Percentiles rank a stretch among this genome's conserved stretches.
Evolutionary conservation across 2,797 vertebrate species (phyloP).

Genomic region (Bradypodion ventrale): DNA sequence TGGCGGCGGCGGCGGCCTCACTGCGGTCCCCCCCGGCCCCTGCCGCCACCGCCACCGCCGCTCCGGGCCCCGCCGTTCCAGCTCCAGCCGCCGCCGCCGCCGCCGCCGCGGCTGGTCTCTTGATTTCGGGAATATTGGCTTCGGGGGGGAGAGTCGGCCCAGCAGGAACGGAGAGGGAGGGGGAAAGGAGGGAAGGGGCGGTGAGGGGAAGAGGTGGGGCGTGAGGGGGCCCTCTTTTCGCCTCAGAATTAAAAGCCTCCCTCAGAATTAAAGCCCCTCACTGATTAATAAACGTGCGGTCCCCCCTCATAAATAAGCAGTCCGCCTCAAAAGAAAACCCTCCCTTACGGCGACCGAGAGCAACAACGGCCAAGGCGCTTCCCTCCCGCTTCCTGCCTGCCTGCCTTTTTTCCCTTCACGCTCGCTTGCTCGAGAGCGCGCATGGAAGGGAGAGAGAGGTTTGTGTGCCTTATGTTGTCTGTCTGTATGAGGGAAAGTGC

Average conservation of each 20-base stretch:
- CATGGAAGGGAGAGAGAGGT: no score
- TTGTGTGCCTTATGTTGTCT: no score
- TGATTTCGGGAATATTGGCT: constrained; percentile 78
- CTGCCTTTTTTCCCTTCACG: no score
- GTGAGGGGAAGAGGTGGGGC: no score
- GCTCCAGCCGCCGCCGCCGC: constrained; percentile 84
- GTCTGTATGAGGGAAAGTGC: no score
- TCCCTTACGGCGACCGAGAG: no score
- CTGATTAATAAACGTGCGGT: no score
- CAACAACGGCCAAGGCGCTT: no score
- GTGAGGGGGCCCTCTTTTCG: background rate
- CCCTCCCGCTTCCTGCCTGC: no score
- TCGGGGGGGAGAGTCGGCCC: constrained; percentile 60
- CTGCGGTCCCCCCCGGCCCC: constrained; percentile 61
- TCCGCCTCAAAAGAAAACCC: constrained; percentile 53
- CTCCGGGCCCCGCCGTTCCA: constrained; percentile 80
- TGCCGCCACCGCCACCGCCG: constrained; percentile 75
- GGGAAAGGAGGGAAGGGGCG: constrained; percentile 37
- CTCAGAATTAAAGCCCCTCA: no score
- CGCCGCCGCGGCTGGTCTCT: constrained; percentile 80
- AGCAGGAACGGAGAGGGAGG: background rate
- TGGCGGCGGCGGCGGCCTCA: constrained; percentile 78
- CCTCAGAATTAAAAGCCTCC: background rate
- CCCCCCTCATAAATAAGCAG: no score
- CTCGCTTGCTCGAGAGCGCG: no score